Conservation (phyloP, 2,113 vertebrate species). For the Gambusia holbrooki region DNA sequence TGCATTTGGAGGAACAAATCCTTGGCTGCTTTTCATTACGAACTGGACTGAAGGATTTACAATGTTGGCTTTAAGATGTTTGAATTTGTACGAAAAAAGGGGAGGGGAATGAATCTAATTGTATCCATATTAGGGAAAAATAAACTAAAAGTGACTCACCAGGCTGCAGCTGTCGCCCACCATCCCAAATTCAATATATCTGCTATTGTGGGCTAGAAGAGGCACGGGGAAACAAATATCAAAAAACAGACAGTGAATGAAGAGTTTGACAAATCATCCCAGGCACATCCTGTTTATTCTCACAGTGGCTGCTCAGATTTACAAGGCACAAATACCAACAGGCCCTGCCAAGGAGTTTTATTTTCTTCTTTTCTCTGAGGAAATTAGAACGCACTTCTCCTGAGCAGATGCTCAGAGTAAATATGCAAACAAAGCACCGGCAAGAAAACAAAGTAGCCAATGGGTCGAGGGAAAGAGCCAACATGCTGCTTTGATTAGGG, state of each 20-base stretch:
- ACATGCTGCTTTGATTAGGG: conserved; percentile 74
- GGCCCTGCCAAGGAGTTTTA: conserved; percentile 24
- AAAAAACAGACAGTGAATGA: conserved; percentile 26
- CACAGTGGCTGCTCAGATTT: conserved; percentile 37
- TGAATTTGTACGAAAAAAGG: conserved; percentile 10
- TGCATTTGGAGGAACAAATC: conserved; percentile 39
- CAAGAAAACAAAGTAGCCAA: conserved; percentile 62
- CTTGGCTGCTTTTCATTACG: conserved; percentile 42
- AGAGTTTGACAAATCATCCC: conserved; percentile 7
- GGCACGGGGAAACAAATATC: conserved; percentile 25
- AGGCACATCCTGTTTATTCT: conserved; percentile 60
- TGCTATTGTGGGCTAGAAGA: conserved; percentile 87
- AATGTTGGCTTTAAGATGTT: conserved; percentile 15
- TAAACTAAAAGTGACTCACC: conserved; percentile 81
- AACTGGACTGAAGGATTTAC: conserved; percentile 24
- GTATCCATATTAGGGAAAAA: neutral
- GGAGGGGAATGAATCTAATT: conserved; percentile 15
- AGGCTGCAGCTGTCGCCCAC: conserved; percentile 94
- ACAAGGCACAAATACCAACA: conserved; percentile 26
- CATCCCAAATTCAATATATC: conserved; percentile 93
- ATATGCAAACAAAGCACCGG: conserved; percentile 67
- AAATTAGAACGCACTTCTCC: conserved; percentile 51
- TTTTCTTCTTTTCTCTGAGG: conserved; percentile 30
- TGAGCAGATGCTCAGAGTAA: conserved; percentile 56
- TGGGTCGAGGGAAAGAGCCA: conserved; percentile 54